Evolutionary conservation across 2,888 invertebrate genomes (phyloP).

Genomic region (Eilema depressum): DNA sequence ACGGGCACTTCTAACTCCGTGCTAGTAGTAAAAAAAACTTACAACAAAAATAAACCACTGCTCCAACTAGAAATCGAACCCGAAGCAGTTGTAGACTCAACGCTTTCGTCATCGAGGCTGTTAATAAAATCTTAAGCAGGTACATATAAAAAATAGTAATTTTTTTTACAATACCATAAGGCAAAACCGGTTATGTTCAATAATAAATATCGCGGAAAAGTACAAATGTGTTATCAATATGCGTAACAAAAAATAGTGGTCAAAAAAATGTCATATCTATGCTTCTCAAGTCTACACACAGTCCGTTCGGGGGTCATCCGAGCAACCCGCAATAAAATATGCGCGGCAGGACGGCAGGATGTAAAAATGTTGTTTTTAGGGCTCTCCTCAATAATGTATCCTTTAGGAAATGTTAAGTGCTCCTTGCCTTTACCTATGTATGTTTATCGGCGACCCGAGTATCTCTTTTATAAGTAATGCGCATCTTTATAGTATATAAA

Average conservation of each 20-base stretch:
- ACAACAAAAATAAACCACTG: not conserved
- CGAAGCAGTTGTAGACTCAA: too few relatives aligned
- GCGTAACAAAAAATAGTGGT: not conserved
- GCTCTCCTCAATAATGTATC: slow-evolving; percentile 81
- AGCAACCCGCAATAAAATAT: slow-evolving; percentile 84
- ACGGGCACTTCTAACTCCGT: not conserved
- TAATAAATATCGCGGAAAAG: too few relatives aligned
- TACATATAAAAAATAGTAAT: too few relatives aligned
- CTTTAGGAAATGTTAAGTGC: slow-evolving; percentile 80
- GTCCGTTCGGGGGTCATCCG: slow-evolving; percentile 81
- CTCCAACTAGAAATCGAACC: too few relatives aligned
- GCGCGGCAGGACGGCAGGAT: slow-evolving; percentile 77
- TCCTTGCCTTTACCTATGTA: slow-evolving; percentile 65
- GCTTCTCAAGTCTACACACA: slow-evolving; percentile 61
- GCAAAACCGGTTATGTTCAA: too few relatives aligned
- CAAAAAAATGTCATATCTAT: slow-evolving; percentile 20
- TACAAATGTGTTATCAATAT: too few relatives aligned
- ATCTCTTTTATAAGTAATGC: slow-evolving; percentile 48
- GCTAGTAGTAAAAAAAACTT: not conserved
- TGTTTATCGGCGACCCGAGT: slow-evolving; percentile 50
- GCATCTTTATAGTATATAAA: slow-evolving; percentile 51
- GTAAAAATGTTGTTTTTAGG: slow-evolving; percentile 86
- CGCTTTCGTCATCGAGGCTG: too few relatives aligned
- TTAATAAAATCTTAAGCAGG: too few relatives aligned
- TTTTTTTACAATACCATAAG: too few relatives aligned